Evolutionary conservation across 1,140 invertebrate species (phyloP).

Genomic region (Drosophila nebulosa): DNA sequence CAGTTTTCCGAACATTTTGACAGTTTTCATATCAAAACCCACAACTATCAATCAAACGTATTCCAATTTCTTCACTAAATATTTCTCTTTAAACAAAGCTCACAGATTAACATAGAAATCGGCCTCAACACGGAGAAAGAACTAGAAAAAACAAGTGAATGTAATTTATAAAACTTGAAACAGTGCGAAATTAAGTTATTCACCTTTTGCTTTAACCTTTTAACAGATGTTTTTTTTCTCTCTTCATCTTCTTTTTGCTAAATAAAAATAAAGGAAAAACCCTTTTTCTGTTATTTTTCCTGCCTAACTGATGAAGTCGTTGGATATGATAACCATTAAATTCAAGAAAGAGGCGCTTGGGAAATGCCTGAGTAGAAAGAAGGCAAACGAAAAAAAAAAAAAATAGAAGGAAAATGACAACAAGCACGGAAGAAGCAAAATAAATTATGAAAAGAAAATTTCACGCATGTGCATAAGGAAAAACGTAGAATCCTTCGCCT

Average conservation of each 20-base stretch:
- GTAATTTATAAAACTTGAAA: not conserved
- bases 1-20: not conserved
- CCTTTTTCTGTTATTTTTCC: not conserved
- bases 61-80: not conserved
- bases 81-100: not conserved
- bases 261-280: not conserved
- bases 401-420: conserved; percentile 7
- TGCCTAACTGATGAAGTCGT: conserved; percentile 56
- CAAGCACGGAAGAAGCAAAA: conserved; percentile 37
- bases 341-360: conserved; percentile 36
- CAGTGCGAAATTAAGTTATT: not conserved
- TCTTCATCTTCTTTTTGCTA: not conserved
- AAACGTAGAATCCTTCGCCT: conserved; percentile 18
- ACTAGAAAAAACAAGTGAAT: not conserved
- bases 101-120: not conserved
- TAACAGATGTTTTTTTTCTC: not conserved
- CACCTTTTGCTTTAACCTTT: not conserved
- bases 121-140: not conserved
- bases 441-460: conserved; percentile 77
- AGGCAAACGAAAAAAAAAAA: too few species aligned
- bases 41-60: not conserved
- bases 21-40: not conserved
- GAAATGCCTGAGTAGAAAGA: conserved; percentile 43
- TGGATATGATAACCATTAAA: conserved; percentile 48
- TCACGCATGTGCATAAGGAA: conserved; percentile 65